phyloP scores from a whole-genome alignment of 2,888 invertebrate genomes.

The Agrochola lota region DNA sequence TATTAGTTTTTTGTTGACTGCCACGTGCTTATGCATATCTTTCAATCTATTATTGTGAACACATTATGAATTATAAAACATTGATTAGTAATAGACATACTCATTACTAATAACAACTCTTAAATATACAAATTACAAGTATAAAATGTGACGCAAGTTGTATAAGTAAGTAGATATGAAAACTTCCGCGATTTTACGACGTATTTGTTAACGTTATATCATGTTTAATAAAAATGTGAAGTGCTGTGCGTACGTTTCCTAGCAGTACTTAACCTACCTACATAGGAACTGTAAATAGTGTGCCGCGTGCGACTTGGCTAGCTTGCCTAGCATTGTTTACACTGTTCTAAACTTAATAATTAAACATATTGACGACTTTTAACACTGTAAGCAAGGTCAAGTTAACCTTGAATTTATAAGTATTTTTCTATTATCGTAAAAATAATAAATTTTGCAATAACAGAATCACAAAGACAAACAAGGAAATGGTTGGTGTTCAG shows the following conservation, averaged over 20 bases:
- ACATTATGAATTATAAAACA: constrained; percentile 42
- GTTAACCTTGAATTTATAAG: constrained; percentile 84
- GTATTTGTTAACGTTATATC: constrained; percentile 46
- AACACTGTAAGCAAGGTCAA: constrained; percentile 87
- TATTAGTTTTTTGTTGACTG: constrained; percentile 77
- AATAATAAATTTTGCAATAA: constrained; percentile 76
- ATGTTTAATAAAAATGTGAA: constrained; percentile 24
- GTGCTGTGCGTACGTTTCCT: background rate
- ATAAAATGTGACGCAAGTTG: constrained; percentile 41
- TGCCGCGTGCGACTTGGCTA: constrained; percentile 20
- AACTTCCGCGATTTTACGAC: constrained; percentile 54
- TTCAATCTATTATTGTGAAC: constrained; percentile 57
- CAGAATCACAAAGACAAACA: constrained; percentile 85
- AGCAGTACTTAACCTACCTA: background rate
- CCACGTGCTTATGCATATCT: constrained; percentile 68
- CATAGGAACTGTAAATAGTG: constrained; percentile 22
- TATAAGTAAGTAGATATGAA: constrained; percentile 38
- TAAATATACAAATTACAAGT: constrained; percentile 35
- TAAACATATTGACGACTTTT: constrained; percentile 35
- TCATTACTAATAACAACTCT: constrained; percentile 21
- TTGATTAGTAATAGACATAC: constrained; percentile 35
- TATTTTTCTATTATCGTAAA: constrained; percentile 79
- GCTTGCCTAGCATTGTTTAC: constrained; percentile 29
- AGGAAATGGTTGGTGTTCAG: constrained; percentile 83
- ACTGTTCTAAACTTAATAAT: constrained; percentile 37